These are phyloP conservation scores for Erannis defoliaria DNA, from an alignment of 2,888 invertebrate species.

Conservation along the genomic window DNA sequence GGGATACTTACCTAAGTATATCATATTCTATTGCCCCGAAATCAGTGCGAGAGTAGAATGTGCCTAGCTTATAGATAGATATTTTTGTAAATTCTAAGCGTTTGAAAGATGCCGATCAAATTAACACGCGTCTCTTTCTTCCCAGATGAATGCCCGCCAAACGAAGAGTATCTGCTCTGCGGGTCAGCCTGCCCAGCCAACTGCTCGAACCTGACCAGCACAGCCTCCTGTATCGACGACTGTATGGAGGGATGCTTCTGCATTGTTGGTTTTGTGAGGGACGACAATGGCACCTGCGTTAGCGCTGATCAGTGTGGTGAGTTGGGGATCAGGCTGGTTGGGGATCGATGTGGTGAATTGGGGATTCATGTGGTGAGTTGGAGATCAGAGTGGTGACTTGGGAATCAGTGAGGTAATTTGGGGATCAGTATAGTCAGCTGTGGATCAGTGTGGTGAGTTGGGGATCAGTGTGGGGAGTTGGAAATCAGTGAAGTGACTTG, in stretches of 20 bases:
- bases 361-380: no score
- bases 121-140: constrained; percentile 26
- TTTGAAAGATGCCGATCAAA: background rate
- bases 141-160: constrained; percentile 73
- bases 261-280: constrained; percentile 68
- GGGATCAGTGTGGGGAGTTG: no score
- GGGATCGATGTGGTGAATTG: no score
- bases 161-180: constrained; percentile 77
- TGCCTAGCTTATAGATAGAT: no score
- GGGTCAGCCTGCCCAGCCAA: constrained; percentile 75
- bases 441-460: background rate
- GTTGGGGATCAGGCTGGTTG: constrained; percentile 27
- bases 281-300: constrained; percentile 75
- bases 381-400: no score
- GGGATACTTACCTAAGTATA: no score
- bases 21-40: no score
- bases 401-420: no score
- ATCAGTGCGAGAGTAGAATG: no score
- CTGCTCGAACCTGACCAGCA: constrained; percentile 67
- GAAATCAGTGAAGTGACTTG: no score
- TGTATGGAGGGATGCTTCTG: constrained; percentile 81
- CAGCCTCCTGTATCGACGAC: constrained; percentile 63
- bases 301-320: constrained; percentile 68
- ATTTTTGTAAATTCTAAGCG: no score
- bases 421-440: no score